Evolutionary conservation across 1,140 invertebrate species (phyloP).

Genomic region (Rhyacophila brunnea): DNA sequence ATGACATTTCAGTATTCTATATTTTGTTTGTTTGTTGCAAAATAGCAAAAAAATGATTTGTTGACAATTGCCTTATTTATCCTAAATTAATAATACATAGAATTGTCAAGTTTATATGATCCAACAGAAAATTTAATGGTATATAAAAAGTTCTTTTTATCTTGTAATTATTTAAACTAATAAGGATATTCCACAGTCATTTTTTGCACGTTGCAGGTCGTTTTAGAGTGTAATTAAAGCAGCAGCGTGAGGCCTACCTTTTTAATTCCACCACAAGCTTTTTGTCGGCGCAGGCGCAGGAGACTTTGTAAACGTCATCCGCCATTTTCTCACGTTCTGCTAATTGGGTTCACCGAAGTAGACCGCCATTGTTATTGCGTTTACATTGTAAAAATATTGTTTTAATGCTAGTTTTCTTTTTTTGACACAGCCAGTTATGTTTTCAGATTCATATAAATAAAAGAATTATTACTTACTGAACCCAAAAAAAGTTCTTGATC

Average conservation of each 20-base stretch:
- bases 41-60: too few species aligned
- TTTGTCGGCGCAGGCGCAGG: neutral
- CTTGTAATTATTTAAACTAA: too few species aligned
- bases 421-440: too few species aligned
- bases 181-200: neutral
- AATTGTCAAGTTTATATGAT: too few species aligned
- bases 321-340: conserved; percentile 27
- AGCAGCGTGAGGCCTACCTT: conserved; percentile 21
- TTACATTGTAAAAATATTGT: too few species aligned
- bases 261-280: conserved; percentile 3
- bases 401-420: too few species aligned
- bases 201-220: neutral
- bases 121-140: too few species aligned
- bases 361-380: conserved; percentile 1
- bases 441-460: too few species aligned
- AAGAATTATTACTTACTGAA: too few species aligned
- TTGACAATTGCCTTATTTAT: too few species aligned
- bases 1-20: neutral
- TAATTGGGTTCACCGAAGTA: conserved; percentile 30
- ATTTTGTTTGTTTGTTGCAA: conserved; percentile 4
- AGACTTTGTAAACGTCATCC: conserved; percentile 9
- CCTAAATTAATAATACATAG: too few species aligned
- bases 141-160: neutral
- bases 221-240: conserved; percentile 26
- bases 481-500: too few species aligned